Evolutionary conservation across 2,113 vertebrate genomes (phyloP).

Genomic region (Rhynchopsitta pachyrhyncha): DNA sequence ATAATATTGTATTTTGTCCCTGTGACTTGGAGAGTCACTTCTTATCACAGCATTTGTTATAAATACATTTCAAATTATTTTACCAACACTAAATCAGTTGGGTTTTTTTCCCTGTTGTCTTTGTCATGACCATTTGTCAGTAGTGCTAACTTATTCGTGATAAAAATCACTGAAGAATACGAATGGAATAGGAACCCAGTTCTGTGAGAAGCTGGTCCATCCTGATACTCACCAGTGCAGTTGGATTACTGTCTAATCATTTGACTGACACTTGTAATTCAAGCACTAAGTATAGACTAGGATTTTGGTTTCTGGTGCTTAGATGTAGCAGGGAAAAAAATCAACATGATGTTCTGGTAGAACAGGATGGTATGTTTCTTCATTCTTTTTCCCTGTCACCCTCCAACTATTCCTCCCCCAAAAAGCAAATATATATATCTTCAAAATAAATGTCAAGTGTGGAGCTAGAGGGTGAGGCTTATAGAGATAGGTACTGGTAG

Average conservation of each 20-base stretch:
- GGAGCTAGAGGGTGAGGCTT: neutral
- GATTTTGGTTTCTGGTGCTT: neutral
- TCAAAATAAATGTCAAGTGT: neutral
- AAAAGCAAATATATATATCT: neutral
- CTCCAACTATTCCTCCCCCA: accelerated
- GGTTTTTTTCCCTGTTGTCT: neutral
- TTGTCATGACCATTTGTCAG: neutral
- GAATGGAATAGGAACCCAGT: neutral
- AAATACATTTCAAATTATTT: neutral
- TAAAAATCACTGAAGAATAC: neutral
- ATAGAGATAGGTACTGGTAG: neutral
- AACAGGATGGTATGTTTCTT: neutral
- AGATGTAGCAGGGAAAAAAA: neutral
- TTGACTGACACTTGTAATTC: neutral
- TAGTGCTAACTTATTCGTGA: neutral
- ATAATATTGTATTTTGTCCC: neutral
- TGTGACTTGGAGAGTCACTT: neutral
- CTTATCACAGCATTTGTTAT: neutral
- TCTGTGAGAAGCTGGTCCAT: neutral
- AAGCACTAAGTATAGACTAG: neutral
- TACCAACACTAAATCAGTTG: neutral
- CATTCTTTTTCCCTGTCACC: neutral
- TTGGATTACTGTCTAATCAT: neutral
- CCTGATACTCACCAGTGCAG: neutral
- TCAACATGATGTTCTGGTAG: neutral